phyloP scores from a whole-genome alignment of 2,113 vertebrate genomes.

The Petaurus breviceps region DNA sequence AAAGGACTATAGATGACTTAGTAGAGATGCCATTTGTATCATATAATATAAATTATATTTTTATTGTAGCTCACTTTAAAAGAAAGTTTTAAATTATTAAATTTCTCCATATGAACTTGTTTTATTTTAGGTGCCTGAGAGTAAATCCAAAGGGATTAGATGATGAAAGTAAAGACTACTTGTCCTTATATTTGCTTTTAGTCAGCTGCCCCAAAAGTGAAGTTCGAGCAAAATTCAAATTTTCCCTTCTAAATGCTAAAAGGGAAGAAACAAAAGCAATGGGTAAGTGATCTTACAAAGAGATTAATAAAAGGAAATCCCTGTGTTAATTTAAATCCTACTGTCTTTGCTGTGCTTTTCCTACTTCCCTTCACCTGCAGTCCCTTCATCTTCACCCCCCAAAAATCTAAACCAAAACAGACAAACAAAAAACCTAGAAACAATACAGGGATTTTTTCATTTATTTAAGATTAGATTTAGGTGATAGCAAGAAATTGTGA shows the following conservation, averaged over 20 bases:
- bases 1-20: constrained; percentile 28
- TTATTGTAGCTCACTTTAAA: constrained; percentile 28
- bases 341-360: constrained; percentile 14
- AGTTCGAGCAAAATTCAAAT: constrained; percentile 99
- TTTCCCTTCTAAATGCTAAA: constrained; percentile 97
- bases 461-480: constrained; percentile 43
- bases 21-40: background rate
- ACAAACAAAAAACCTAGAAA: constrained; percentile 10
- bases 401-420: too few species aligned
- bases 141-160: constrained; percentile 99
- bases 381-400: background rate
- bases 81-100: constrained; percentile 41
- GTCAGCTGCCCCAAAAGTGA: constrained; percentile 99
- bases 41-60: constrained; percentile 53
- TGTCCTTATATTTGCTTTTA: constrained; percentile 97
- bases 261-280: constrained; percentile 99
- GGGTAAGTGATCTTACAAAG: constrained; percentile 88
- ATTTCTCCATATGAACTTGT: constrained; percentile 70
- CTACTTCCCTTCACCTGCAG: background rate
- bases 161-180: constrained; percentile 99
- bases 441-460: background rate
- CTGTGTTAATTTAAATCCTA: constrained; percentile 41
- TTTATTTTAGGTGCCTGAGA: constrained; percentile 94
- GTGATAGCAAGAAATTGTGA: background rate
- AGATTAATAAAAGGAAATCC: constrained; percentile 52